phyloP scores from a whole-genome alignment of 2,888 invertebrate species.

The Athalia circularis region DNA sequence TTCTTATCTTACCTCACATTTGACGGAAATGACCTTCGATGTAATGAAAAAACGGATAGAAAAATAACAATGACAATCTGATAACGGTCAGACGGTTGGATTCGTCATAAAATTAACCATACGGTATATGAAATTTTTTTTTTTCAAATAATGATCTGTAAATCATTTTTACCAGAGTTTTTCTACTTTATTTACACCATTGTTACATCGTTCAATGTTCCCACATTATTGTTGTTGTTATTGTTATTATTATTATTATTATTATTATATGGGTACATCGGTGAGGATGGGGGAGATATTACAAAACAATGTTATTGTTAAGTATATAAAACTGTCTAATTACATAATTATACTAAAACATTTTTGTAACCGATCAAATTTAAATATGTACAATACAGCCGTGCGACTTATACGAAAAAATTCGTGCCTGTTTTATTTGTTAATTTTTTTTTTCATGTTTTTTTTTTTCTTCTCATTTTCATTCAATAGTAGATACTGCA shows the following conservation, averaged over 20 bases:
- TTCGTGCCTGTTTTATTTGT: background rate
- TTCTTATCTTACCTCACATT: no score
- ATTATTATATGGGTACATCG: no score
- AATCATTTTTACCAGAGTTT: background rate
- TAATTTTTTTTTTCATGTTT: background rate
- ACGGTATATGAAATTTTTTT: background rate
- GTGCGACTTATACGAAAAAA: background rate
- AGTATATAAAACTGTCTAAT: constrained; percentile 35
- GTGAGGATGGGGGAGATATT: background rate
- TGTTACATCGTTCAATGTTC: background rate
- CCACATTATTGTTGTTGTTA: background rate
- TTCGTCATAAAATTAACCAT: background rate
- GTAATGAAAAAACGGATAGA: no score
- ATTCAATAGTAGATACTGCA: constrained; percentile 10
- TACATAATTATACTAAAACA: constrained; percentile 31
- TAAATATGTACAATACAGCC: constrained; percentile 19
- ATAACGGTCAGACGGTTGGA: no score
- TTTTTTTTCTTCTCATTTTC: no score
- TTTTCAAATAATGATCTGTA: background rate
- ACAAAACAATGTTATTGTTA: constrained; percentile 1
- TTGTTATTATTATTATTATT: background rate
- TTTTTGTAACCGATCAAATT: constrained; percentile 12
- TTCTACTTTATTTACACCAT: constrained; percentile 43
- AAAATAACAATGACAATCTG: no score
- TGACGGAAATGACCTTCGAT: no score